A percentile compares a stretch with the other conserved stretches of the same genome.
Conservation (phyloP, 2,797 vertebrate species). For the Acanthurus lineatus region DNA sequence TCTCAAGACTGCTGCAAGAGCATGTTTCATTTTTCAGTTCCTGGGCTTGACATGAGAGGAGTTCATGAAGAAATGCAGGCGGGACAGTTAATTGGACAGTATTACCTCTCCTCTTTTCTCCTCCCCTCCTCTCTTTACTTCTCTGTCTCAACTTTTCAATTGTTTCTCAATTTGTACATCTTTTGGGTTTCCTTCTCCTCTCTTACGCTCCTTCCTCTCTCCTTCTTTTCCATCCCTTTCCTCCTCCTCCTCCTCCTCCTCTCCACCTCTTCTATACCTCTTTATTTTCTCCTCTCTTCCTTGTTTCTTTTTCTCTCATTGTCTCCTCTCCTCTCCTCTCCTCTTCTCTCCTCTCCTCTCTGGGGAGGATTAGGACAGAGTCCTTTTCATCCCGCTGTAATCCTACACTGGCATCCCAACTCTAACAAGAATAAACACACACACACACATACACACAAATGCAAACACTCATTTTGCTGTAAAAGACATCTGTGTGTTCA, state of each 20-base stretch:
- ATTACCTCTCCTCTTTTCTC: conserved; percentile 6
- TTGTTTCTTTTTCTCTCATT: conserved; percentile 17
- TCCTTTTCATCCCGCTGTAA: conserved; percentile 81
- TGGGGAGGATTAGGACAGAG: conserved; percentile 76
- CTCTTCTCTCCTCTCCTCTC: conserved; percentile 50
- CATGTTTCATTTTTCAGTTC: conserved; percentile 49
- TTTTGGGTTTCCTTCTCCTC: background rate
- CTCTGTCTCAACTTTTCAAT: background rate
- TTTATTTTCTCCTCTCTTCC: background rate
- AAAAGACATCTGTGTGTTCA: conserved; percentile 44
- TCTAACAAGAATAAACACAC: conserved; percentile 62
- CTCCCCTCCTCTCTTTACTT: conserved; percentile 10
- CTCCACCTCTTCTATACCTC: background rate
- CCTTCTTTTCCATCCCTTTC: conserved; percentile 25
- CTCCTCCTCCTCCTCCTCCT: conserved; percentile 7
- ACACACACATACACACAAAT: conserved; percentile 8
- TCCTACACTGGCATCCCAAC: conserved; percentile 68
- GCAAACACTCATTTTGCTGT: conserved; percentile 29
- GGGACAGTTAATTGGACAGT: background rate
- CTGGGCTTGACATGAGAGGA: conserved; percentile 45
- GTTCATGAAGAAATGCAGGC: conserved; percentile 4
- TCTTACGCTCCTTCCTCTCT: background rate
- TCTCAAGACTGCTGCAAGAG: conserved; percentile 46
- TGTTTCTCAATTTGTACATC: no score
- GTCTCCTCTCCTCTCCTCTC: background rate